A percentile compares a stretch with the other conserved stretches of the same genome.
Conservation (phyloP, 2,113 vertebrate genomes). For the Meriones unguiculatus region DNA sequence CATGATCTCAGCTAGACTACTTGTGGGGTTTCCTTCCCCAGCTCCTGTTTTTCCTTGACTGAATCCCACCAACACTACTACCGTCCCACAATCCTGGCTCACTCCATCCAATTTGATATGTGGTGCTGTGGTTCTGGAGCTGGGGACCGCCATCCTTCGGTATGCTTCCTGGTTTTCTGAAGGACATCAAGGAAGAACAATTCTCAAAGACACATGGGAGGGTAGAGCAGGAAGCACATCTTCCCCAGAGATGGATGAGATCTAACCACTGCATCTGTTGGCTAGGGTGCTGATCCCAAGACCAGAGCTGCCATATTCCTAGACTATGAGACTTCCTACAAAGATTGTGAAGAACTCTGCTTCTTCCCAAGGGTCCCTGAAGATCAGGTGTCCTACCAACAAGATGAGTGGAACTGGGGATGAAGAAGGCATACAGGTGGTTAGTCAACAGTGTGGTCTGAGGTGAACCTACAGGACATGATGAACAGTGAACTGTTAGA, state of each 20-base stretch:
- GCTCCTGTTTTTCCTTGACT: neutral
- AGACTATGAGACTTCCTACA: neutral
- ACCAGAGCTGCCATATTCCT: neutral
- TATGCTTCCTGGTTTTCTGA: neutral
- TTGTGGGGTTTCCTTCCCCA: neutral
- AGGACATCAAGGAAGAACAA: neutral
- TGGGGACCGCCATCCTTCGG: neutral
- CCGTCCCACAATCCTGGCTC: neutral
- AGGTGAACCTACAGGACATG: neutral
- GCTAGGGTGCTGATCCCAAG: neutral
- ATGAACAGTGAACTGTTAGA: neutral
- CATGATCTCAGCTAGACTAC: neutral
- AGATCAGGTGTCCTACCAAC: neutral
- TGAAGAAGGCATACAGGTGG: neutral
- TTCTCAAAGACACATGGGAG: neutral
- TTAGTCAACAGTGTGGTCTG: neutral
- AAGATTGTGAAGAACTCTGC: neutral
- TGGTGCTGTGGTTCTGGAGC: neutral
- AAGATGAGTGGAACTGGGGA: neutral
- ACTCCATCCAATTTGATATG: neutral
- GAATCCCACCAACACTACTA: neutral
- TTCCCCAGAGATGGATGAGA: neutral
- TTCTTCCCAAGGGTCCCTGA: neutral
- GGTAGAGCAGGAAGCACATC: accelerated
- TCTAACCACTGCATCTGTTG: neutral